Evolutionary conservation across 2,113 vertebrate genomes (phyloP), one percentile per base, ranked within the genome.

Genomic region (Natator depressus): DNA sequence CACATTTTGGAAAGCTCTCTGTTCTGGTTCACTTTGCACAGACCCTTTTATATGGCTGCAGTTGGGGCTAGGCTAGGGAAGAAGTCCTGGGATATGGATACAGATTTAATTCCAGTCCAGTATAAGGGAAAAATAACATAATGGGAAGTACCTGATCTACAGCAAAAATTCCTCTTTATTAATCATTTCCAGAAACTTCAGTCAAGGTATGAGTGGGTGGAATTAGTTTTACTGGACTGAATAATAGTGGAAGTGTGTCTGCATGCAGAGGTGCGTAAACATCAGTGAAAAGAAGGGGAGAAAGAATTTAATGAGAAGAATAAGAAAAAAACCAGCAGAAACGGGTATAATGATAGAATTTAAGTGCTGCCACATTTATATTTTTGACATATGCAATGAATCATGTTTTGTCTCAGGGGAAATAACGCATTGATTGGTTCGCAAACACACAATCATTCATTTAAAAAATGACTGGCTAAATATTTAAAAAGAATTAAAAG

Each of bases 381-480:
- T 81, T 97, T 94, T 95, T 90, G 95, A 90, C 87, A 95, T 88
- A 57, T 82, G 90, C 94, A 97, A 97, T 38, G 94, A 93, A 97
- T 95, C 59, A 78, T 84, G 81, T 93, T 97, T 92, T 94, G 87
- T 89, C 96, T 96, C 6, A 0, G 92, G 95, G 97, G 97, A 97
- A 97, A 97, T 97, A 95, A 96, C 4, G 80, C 94, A 97, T 97
- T 93, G 95, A 98, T 97, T 97, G 94, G 94, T 95, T 97, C 93
- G 96, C 84, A 97, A 97, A 93, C 84, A 91, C 54, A 93, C 96
- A 88, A 51, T 93, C 92, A 91, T 27, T 89, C 90, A 86, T 91
- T 94, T 83, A 53, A 89, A 89, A 96, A 97, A 90, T 88, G 96
- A 95, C 10, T 22, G 65, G 65, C 20, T 38, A n/a, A 25, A 78